A percentile compares a stretch with the other conserved stretches of the same genome.
phyloP scores from a whole-genome alignment of 2,113 vertebrate species.

The Bungarus multicinctus region DNA sequence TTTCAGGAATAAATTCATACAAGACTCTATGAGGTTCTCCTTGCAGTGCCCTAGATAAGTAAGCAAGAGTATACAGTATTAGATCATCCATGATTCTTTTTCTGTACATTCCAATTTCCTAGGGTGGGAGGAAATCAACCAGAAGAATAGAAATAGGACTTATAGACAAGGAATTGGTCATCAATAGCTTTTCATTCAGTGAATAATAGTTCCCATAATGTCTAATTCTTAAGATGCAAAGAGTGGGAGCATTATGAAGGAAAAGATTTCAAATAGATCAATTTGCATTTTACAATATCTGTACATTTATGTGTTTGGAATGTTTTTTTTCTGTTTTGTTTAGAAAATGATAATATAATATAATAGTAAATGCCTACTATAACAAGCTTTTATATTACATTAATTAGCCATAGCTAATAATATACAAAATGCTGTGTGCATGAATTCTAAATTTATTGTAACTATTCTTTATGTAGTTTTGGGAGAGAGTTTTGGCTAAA shows the following conservation, averaged over 20 bases:
- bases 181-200: background rate
- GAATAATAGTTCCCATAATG: background rate
- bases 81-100: background rate
- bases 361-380: background rate
- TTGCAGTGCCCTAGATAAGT: slow-evolving; percentile 76
- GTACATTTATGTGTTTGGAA: background rate
- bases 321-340: background rate
- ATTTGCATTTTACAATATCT: background rate
- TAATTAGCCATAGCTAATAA: background rate
- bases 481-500: background rate
- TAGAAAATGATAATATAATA: background rate
- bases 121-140: background rate
- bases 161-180: background rate
- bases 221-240: background rate
- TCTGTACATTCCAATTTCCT: background rate
- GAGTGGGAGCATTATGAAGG: background rate
- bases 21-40: slow-evolving; percentile 87
- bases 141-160: background rate
- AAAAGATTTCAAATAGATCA: background rate
- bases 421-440: background rate
- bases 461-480: background rate
- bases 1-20: slow-evolving; percentile 88
- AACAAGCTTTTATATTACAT: background rate
- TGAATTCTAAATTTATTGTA: background rate
- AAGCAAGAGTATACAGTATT: background rate